Conservation (phyloP, 2,113 vertebrate genomes). For the Anguilla japonica region DNA sequence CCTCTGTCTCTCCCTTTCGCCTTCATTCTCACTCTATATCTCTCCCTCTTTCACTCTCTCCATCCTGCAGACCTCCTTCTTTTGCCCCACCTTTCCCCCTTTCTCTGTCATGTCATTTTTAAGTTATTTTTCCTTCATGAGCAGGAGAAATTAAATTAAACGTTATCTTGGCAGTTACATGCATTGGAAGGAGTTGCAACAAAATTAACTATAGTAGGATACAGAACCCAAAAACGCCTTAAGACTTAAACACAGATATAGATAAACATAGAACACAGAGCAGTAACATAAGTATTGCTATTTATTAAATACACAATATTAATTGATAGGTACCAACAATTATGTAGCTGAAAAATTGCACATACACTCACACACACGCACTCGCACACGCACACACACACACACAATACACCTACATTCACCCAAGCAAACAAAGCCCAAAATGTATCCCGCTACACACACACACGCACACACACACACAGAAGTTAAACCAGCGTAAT, state of each 20-base stretch:
- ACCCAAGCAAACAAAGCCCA: too few species aligned
- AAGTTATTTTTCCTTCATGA: not conserved
- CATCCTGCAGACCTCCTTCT: constrained; percentile 20
- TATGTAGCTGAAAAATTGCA: not conserved
- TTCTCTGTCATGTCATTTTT: not conserved
- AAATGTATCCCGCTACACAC: not conserved
- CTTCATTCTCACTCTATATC: not conserved
- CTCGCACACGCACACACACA: not conserved
- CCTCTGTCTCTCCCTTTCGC: not conserved
- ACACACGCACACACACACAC: not conserved
- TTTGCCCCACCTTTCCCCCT: not conserved
- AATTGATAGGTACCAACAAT: not conserved
- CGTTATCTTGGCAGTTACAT: not conserved
- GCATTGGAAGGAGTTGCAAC: not conserved
- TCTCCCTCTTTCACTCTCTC: constrained; percentile 40
- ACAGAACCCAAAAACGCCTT: too few species aligned
- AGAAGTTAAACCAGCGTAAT: not conserved
- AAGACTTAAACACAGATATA: too few species aligned
- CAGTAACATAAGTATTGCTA: not conserved
- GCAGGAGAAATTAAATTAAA: not conserved
- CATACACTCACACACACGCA: constrained; percentile 8
- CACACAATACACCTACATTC: not conserved
- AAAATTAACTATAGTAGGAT: too few species aligned
- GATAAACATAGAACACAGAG: not conserved
- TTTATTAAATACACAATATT: not conserved